phyloP scores from a whole-genome alignment of 2,888 invertebrate species.

The Thyatira batis region DNA sequence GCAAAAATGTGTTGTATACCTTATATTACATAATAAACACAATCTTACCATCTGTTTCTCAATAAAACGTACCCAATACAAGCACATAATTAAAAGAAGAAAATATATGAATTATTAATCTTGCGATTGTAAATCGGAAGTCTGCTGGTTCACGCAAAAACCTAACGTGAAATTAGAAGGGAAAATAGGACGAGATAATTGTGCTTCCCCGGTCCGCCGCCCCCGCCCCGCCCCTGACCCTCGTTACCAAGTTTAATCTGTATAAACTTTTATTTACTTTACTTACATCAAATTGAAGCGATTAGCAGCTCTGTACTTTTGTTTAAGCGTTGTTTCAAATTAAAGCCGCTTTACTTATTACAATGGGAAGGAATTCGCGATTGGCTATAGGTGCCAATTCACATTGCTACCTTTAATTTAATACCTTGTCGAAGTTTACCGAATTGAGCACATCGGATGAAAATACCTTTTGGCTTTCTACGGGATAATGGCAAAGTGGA shows the following conservation, averaged over 20 bases:
- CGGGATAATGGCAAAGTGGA: neutral
- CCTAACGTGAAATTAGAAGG: conserved; percentile 75
- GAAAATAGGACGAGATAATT: conserved; percentile 80
- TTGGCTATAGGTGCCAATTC: conserved; percentile 9
- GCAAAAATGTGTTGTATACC: too few species aligned
- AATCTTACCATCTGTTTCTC: too few species aligned
- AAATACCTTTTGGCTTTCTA: neutral
- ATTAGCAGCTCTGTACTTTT: conserved; percentile 58
- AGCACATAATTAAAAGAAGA: neutral
- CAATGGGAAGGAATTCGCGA: conserved; percentile 13
- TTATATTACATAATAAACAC: too few species aligned
- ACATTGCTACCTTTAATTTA: neutral
- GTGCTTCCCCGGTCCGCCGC: conserved; percentile 46
- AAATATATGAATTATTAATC: conserved; percentile 15
- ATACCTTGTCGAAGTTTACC: neutral
- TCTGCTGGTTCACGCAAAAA: conserved; percentile 42
- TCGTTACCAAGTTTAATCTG: conserved; percentile 76
- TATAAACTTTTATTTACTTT: conserved; percentile 79
- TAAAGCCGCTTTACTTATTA: conserved; percentile 36
- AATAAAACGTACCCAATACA: conserved; percentile 8
- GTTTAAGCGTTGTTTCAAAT: conserved; percentile 45
- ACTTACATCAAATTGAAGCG: conserved; percentile 67
- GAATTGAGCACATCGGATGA: neutral
- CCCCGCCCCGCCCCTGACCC: conserved; percentile 40
- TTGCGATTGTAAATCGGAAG: conserved; percentile 35